Evolutionary conservation across 2,113 vertebrate species (phyloP).

Genomic region (Pseudorasbora parva): DNA sequence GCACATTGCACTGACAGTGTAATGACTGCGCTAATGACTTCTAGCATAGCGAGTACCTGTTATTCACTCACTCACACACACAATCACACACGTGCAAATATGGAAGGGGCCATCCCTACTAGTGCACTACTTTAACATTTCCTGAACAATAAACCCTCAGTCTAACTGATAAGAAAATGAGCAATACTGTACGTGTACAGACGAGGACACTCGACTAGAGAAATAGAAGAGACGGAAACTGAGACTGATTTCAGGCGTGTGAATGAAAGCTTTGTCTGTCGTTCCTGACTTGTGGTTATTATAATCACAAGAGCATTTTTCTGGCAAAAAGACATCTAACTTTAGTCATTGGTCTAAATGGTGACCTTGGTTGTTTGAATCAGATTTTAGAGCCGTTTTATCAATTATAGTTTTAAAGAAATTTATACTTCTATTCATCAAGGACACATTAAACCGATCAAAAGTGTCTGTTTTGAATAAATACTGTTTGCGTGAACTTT

Average conservation of each 20-base stretch:
- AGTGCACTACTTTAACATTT: constrained; percentile 8
- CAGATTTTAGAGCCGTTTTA: background rate
- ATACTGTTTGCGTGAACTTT: no score
- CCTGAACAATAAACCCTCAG: background rate
- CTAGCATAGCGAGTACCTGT: constrained; percentile 19
- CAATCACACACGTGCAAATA: background rate
- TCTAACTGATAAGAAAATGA: background rate
- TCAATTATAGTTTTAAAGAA: background rate
- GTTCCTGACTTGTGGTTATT: background rate
- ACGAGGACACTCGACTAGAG: background rate
- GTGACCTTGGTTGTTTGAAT: background rate
- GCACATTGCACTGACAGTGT: constrained; percentile 37
- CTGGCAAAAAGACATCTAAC: no score
- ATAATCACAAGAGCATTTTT: background rate
- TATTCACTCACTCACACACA: background rate
- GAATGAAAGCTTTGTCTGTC: background rate
- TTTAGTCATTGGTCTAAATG: background rate
- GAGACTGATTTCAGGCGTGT: background rate
- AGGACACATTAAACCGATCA: no score
- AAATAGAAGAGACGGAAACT: background rate
- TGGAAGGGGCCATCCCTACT: background rate
- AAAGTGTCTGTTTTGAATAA: no score
- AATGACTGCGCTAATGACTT: constrained; percentile 44
- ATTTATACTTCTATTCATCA: no score
- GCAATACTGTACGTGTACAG: background rate